A percentile compares a stretch with the other conserved stretches of the same genome.
These are phyloP conservation scores for Garrulus glandarius DNA, from an alignment of 2,797 vertebrate genomes.

Conservation along the genomic window DNA sequence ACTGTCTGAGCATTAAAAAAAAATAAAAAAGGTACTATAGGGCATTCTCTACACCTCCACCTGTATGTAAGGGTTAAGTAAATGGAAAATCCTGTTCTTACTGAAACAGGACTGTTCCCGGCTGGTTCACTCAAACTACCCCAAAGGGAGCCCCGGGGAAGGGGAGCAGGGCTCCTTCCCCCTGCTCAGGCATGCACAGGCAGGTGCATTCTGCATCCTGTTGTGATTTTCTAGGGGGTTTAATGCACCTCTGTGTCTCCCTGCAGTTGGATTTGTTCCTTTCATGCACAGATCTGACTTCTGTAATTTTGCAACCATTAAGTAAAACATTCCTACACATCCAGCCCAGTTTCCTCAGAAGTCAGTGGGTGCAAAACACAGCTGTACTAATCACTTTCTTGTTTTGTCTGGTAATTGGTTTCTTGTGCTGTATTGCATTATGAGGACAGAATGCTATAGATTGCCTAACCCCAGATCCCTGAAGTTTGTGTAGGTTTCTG, in stretches of 20 bases:
- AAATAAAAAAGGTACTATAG: background rate
- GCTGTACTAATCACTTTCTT: background rate
- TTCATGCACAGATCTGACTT: slow-evolving; percentile 15
- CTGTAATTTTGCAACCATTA: background rate
- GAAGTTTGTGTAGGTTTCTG: background rate
- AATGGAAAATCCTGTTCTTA: slow-evolving; percentile 46
- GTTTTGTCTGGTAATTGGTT: background rate
- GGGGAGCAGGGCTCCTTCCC: background rate
- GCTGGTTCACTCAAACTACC: slow-evolving; percentile 16
- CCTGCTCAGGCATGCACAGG: background rate
- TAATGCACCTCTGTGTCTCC: slow-evolving; percentile 36
- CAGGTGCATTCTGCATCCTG: slow-evolving; percentile 46
- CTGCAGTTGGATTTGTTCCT: background rate
- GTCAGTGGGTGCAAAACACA: background rate
- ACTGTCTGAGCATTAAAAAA: background rate
- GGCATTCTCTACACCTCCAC: background rate
- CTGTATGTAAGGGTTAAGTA: background rate
- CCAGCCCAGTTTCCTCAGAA: background rate
- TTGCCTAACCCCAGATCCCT: background rate
- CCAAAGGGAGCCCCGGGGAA: background rate
- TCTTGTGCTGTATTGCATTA: background rate
- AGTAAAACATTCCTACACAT: background rate
- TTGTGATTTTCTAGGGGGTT: background rate
- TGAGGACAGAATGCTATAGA: background rate
- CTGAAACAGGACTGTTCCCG: background rate